Base-by-base conservation (phyloP, 1,140 invertebrate species). In the Drosophila nikananu region DNA sequence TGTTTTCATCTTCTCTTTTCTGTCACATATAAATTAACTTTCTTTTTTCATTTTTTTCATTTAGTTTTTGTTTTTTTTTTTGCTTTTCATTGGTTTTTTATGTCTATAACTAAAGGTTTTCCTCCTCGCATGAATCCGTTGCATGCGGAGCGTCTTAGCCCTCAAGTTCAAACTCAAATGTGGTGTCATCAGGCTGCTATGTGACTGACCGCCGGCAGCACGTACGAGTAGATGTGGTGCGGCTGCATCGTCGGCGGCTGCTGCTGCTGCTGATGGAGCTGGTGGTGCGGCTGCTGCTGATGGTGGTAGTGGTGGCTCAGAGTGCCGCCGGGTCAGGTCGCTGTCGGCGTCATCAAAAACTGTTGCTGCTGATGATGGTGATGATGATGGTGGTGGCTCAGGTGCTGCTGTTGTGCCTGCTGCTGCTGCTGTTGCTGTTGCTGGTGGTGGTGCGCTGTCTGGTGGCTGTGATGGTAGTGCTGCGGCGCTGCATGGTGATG, bases 341-440 rank as follows among this genome's bases (percentile, higher is more conserved):
- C 86, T 91, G 92, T 91, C 83, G 92, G 87, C 79, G 92, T 93
- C 80, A 93, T 81, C 81, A 92, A 92, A 66, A 91, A 90, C 77
- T 92, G 92, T 76, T 93, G 87, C 66, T 91, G 89, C 59, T 91
- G 86, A 59, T 91, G 86, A 37, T 86, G 86, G 32, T 86, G 86
- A 27, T 79, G 81, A 42, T 90, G 78, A 46, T 90, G 82, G 37
- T 87, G 86, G 55, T 89, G 83, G 58, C 44, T 61, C 52, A 72
- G 66, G 35, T 86, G 81, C 49, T 86, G 83, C 71, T 89, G 79
- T 10, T 74, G 80, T 84, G 86, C 35, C 2, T 77, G 74, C 32
- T 80, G 80, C 21, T 83, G 81, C 12, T 81, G 81, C n/a, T 81
- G 81, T 19, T 83, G 81, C 41, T 72, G 73, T 23, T 79, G 79